Evolutionary conservation across 2,888 invertebrate genomes (phyloP), one percentile per base, ranked within the genome.

Genomic region (Andrena flavipes): DNA sequence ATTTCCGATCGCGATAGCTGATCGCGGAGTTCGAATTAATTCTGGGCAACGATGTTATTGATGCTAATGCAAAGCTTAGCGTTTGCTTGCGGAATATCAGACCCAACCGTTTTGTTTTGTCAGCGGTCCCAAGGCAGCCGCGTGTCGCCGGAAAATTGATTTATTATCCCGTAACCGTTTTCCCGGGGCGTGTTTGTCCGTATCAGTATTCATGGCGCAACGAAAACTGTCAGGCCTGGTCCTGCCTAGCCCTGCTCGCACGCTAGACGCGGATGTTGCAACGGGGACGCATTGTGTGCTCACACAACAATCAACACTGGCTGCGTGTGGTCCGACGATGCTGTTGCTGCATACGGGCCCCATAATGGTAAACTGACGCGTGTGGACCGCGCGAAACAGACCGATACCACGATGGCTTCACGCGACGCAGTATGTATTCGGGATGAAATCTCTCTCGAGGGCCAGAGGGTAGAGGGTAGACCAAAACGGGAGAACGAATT

Each of bases 261-360:
- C 2, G 83, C 63, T 72, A 69, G 74, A 69, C 54, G 81, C 60
- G 65, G 67, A 86, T 84, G 87, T 87, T 83, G 85, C 83, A 84
- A 80, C 84, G 76, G 76, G 75, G 74, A 83, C 82, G 86, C 90
- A 90, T 89, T 89, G 91, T 91, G 87, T 89, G 87, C 89, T 89
- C 85, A 83, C 87, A 85, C 90, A 88, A 91, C 90, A 90, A 89
- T 91, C 89, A 91, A 91, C 91, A 91, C 85, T 82, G 87, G 74
- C 85, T 78, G 78, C 85, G 88, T 86, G 85, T 84, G 84, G 67
- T 8, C 62, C 84, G 77, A 0, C 42, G 42, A 42, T 42, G 42
- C 42, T 42, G 42, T 82, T 86, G 84, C 49, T 84, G 87, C 84
- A 87, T 85, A 87, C 90, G 87, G 84, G 82, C 76, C 30, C 56